These are phyloP conservation scores for Pogonomyrmex barbatus DNA, from an alignment of 1,140 invertebrate species.

Conservation along the genomic window DNA sequence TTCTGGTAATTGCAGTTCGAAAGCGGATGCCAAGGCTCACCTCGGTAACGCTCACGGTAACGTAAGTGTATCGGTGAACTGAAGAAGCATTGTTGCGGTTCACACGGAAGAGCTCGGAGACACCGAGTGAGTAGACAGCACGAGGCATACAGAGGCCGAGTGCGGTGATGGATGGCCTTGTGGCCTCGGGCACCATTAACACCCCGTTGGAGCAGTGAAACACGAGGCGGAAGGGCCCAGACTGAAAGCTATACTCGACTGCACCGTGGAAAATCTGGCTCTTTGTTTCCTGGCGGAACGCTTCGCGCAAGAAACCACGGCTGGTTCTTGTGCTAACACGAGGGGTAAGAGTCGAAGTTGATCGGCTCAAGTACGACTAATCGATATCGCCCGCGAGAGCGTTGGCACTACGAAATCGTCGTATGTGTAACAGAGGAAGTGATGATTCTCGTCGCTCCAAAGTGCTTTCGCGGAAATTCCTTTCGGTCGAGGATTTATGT, in stretches of 20 bases:
- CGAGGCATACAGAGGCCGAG: constrained; percentile 70
- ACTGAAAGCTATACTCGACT: constrained; percentile 63
- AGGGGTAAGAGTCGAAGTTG: constrained; percentile 39
- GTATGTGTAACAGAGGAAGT: constrained; percentile 30
- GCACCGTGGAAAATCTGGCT: constrained; percentile 71
- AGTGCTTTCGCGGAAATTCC: neutral
- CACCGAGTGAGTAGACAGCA: constrained; percentile 68
- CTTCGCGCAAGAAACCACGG: constrained; percentile 63
- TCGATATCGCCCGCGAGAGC: constrained; percentile 45
- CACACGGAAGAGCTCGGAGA: constrained; percentile 70
- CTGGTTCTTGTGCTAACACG: constrained; percentile 54
- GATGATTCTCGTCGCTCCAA: constrained; percentile 35
- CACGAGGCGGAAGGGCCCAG: constrained; percentile 64
- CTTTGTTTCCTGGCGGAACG: constrained; percentile 58
- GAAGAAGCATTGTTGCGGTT: constrained; percentile 71
- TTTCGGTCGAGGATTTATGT: neutral
- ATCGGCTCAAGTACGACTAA: constrained; percentile 52
- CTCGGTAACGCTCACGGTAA: constrained; percentile 52
- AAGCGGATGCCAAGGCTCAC: constrained; percentile 50
- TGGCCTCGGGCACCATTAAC: constrained; percentile 79
- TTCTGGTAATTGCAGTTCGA: constrained; percentile 54
- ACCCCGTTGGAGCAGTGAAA: constrained; percentile 68
- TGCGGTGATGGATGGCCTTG: constrained; percentile 77
- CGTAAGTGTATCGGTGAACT: constrained; percentile 69
- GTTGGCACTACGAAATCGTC: constrained; percentile 3